Evolutionary conservation across 2,888 invertebrate species (phyloP).

Genomic region (Pterostichus madidus): DNA sequence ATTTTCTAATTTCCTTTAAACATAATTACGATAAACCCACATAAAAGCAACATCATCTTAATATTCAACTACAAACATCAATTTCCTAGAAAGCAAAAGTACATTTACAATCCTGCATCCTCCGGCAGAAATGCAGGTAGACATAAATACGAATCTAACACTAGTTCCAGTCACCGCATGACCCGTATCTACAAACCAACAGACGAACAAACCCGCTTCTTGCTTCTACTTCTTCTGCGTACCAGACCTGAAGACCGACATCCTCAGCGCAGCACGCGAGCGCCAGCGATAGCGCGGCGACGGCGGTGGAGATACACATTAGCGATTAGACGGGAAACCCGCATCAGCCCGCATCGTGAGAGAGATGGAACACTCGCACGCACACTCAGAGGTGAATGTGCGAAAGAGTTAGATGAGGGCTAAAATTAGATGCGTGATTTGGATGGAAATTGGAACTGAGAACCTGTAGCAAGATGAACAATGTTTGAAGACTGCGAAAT

Average conservation of each 20-base stretch:
- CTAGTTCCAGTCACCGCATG: conserved; percentile 46
- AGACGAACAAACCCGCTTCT: conserved; percentile 23
- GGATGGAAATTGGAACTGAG: neutral
- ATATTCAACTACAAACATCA: neutral
- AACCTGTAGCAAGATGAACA: no score
- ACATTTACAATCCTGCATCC: neutral
- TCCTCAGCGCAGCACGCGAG: conserved; percentile 40
- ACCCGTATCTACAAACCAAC: conserved; percentile 31
- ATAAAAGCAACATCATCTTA: no score
- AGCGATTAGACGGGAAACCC: conserved; percentile 59
- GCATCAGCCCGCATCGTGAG: conserved; percentile 18
- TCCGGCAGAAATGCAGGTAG: conserved; percentile 27
- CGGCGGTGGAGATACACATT: conserved; percentile 48
- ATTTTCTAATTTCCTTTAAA: no score
- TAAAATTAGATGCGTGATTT: neutral
- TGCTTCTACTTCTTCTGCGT: conserved; percentile 4
- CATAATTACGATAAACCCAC: no score
- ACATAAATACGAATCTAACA: conserved; percentile 31
- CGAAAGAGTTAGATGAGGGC: neutral
- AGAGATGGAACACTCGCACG: neutral
- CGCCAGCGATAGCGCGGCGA: no score
- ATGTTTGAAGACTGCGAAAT: no score
- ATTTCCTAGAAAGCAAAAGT: conserved; percentile 2
- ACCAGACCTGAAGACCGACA: neutral
- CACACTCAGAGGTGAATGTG: conserved; percentile 4